Base-by-base conservation (phyloP, 2,888 invertebrate genomes). In the Acrocera orbiculus region DNA sequence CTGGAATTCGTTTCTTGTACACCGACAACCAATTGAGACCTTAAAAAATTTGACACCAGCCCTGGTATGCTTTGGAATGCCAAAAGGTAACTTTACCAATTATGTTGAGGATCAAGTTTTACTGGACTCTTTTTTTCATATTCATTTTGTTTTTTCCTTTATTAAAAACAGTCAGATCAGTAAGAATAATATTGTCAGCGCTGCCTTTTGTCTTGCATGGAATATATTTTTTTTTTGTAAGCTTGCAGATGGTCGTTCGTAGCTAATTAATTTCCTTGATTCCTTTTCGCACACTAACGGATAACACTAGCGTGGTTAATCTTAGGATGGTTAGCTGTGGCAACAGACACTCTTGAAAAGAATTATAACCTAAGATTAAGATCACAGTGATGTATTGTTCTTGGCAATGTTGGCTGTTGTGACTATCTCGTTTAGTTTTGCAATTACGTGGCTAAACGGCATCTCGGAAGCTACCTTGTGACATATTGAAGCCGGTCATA, bases 31-130 rank as follows among this genome's bases (percentile, higher is more conserved):
- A 40, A 40, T 40, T 40, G 40, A 40, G 40, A 40, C 31, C 38
- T 40, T 40, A 40, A 40, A 40, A 40, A 40, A 38, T 40, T 40
- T 40, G 40, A 40, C 40, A 40, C 40, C 40, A 38, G 28, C 36
- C 34, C 19, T 27, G 27, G 25, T 38, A 40, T 40, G 38, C 38
- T 16, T 38, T 32, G 40, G 40, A 36, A 40, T 40, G 37, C 36
- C 37, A 40, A 38, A 36, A 38, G 34, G 34, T 36, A 35, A 40
- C 32, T 32, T 27, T 40, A 36, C 40, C 40, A 40, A 40, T 40
- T 40, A 40, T 38, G 34, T 30, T 19, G 20, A 34, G 27, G 32
- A 26, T 30, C 26, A 25, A 16, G 27, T 10, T 30, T 35, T 35
- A 35, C 30, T 25, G 30, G 26, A 26, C 26, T 30, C 30, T n/a